These are phyloP conservation scores for Diabrotica virgifera DNA, from an alignment of 1,140 invertebrate species.

Conservation along the genomic window DNA sequence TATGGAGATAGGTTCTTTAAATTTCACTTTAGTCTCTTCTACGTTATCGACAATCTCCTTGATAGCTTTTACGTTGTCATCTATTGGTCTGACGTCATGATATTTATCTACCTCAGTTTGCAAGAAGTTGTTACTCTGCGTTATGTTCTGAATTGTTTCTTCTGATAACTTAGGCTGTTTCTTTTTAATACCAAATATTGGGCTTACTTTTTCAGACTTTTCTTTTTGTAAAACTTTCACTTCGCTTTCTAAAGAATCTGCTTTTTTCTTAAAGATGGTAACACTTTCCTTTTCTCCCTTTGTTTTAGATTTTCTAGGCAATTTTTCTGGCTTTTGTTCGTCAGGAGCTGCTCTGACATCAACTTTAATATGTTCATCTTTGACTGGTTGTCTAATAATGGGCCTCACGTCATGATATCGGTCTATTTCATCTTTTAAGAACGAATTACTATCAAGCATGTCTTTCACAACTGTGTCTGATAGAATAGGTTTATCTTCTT, in stretches of 20 bases:
- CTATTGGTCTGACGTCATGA: neutral
- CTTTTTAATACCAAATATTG: neutral
- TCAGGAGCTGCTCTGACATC: neutral
- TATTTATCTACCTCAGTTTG: neutral
- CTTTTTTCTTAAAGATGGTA: conserved; percentile 26
- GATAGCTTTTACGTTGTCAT: neutral
- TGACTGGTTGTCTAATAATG: neutral
- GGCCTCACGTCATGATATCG: conserved; percentile 21
- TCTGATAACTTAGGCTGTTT: neutral
- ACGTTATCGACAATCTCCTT: neutral
- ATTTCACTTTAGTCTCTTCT: neutral
- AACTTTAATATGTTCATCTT: no score
- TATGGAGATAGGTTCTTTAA: neutral
- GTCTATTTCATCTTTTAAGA: conserved; percentile 18
- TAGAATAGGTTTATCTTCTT: conserved; percentile 4
- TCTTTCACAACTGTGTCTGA: conserved; percentile 18
- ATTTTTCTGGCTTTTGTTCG: neutral
- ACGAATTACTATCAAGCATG: conserved; percentile 13
- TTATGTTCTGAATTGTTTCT: neutral
- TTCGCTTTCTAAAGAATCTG: neutral
- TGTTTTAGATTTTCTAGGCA: neutral
- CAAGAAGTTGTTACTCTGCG: neutral
- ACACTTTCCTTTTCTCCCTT: conserved; percentile 13
- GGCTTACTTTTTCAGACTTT: conserved; percentile 16
- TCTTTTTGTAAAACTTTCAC: neutral